phyloP scores from a whole-genome alignment of 2,113 vertebrate genomes.

The Oplegnathus fasciatus region DNA sequence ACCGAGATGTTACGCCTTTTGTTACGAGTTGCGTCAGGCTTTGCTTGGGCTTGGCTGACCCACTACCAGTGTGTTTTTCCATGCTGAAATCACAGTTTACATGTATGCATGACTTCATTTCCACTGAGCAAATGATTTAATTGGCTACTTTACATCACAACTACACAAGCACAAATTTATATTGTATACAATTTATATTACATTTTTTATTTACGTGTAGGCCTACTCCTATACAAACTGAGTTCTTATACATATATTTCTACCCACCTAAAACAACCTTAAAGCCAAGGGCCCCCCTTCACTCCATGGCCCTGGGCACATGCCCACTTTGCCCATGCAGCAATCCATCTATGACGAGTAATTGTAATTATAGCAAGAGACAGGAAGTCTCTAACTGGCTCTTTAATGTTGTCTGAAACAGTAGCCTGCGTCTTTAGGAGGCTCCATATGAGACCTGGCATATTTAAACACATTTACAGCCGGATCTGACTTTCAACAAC shows the following conservation, averaged over 20 bases:
- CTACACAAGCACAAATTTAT: background rate
- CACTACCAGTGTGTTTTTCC: background rate
- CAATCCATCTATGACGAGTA: conserved; percentile 6
- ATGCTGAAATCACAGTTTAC: background rate
- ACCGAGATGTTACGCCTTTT: too few species aligned
- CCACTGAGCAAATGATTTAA: background rate
- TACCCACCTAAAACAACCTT: background rate
- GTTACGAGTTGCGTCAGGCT: too few species aligned
- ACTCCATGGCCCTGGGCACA: background rate
- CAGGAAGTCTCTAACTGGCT: conserved; percentile 48
- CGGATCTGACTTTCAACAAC: conserved; percentile 13
- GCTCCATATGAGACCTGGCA: conserved; percentile 40
- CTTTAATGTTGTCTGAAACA: conserved; percentile 39
- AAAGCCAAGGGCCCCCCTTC: background rate
- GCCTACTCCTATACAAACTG: background rate
- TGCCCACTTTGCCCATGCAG: background rate
- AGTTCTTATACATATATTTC: background rate
- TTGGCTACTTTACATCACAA: background rate
- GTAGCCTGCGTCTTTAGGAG: background rate
- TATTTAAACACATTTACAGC: conserved; percentile 50
- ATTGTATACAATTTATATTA: too few species aligned
- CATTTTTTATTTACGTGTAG: background rate
- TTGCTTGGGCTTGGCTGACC: background rate
- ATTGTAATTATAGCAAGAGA: conserved; percentile 45
- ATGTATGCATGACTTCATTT: too few species aligned